These are phyloP conservation scores for Copsychus sechellarum DNA, from an alignment of 2,113 vertebrate species.

Conservation along the genomic window DNA sequence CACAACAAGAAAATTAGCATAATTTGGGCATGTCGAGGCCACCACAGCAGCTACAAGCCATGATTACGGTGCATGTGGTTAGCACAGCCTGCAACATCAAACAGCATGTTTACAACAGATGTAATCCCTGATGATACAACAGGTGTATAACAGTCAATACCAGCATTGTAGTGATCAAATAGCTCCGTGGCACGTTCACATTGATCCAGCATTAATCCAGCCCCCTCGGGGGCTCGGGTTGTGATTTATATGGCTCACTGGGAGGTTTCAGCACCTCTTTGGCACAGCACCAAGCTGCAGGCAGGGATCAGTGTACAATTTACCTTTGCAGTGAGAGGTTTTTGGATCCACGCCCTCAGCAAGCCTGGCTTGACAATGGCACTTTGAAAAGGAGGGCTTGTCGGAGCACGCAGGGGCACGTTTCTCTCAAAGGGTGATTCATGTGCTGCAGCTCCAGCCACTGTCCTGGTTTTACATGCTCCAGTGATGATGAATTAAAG, in stretches of 20 bases:
- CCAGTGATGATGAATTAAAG: constrained; percentile 17
- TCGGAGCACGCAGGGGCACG: constrained; percentile 36
- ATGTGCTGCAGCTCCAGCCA: neutral
- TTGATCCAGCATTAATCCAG: constrained; percentile 56
- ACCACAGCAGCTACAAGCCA: constrained; percentile 56
- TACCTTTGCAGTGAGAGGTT: constrained; percentile 57
- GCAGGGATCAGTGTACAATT: constrained; percentile 50
- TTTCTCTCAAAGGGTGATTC: constrained; percentile 51
- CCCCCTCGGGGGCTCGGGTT: constrained; percentile 19
- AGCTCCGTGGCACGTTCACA: constrained; percentile 47
- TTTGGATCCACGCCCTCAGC: neutral
- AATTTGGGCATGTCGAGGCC: constrained; percentile 68
- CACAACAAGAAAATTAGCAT: constrained; percentile 66
- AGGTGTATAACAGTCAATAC: constrained; percentile 77
- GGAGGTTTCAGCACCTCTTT: constrained; percentile 53
- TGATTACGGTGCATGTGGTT: constrained; percentile 66
- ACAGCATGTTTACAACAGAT: constrained; percentile 66
- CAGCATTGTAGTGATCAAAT: constrained; percentile 62
- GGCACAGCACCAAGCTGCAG: constrained; percentile 62
- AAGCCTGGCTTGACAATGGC: constrained; percentile 35
- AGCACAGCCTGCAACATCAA: constrained; percentile 72
- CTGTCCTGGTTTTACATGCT: constrained; percentile 47
- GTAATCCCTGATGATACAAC: constrained; percentile 67
- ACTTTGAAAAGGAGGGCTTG: constrained; percentile 49
- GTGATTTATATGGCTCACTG: constrained; percentile 62